A percentile compares a stretch with the other conserved stretches of the same genome.
Conservation (phyloP, 2,888 invertebrate genomes). For the Siphlonurus alternatus region DNA sequence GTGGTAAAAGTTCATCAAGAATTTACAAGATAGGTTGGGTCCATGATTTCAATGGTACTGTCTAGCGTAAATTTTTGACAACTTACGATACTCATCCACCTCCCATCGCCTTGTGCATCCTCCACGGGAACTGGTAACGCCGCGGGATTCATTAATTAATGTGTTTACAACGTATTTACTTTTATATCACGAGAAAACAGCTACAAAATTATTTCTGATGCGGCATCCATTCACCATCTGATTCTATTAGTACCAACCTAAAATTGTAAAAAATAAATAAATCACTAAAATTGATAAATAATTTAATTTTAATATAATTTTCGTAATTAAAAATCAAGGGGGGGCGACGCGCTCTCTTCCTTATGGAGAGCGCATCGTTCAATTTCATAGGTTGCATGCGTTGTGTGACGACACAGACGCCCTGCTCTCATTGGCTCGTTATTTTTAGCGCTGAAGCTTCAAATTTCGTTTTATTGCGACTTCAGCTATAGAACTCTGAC, state of each 20-base stretch:
- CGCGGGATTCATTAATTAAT: conserved; percentile 48
- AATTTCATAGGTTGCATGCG: too few relatives aligned
- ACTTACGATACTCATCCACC: conserved; percentile 65
- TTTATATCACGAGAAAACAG: background rate
- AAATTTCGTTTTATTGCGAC: too few relatives aligned
- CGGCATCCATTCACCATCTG: background rate
- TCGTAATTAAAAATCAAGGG: too few relatives aligned
- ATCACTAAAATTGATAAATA: background rate
- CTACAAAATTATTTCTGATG: background rate
- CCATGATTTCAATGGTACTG: conserved; percentile 58
- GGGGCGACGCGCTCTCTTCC: too few relatives aligned
- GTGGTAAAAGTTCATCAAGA: too few relatives aligned
- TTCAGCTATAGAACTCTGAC: too few relatives aligned
- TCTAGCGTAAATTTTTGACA: conserved; percentile 49
- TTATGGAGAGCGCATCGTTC: too few relatives aligned
- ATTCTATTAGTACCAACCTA: background rate
- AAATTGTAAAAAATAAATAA: background rate
- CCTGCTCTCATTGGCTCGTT: too few relatives aligned
- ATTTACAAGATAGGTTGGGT: too few relatives aligned
- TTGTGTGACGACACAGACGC: too few relatives aligned
- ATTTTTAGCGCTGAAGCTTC: too few relatives aligned
- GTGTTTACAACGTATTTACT: background rate
- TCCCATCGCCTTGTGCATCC: conserved; percentile 67
- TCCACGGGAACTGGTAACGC: conserved; percentile 48
- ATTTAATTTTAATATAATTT: background rate